Percentiles rank a stretch among this genome's conserved stretches.
Evolutionary conservation across 2,797 vertebrate genomes (phyloP).

Genomic region (Antrozous pallidus): DNA sequence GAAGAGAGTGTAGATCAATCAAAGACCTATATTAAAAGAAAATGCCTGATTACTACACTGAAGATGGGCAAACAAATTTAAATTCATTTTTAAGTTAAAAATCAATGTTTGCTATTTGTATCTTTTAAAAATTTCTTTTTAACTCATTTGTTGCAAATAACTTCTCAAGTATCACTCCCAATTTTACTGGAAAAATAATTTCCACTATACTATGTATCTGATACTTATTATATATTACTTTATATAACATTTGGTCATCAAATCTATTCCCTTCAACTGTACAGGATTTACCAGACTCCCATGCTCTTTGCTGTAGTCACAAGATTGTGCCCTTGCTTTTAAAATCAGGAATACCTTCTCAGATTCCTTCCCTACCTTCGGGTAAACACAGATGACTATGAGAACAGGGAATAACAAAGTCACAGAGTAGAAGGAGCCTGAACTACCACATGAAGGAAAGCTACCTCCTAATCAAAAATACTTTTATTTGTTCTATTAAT

Average conservation of each 20-base stretch:
- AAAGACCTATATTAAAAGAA: neutral
- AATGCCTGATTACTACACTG: neutral
- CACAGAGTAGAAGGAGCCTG: neutral
- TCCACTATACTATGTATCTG: neutral
- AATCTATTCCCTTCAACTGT: neutral
- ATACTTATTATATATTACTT: neutral
- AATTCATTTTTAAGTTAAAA: constrained; percentile 37
- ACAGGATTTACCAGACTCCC: neutral
- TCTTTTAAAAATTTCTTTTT: neutral
- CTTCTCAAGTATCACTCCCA: neutral
- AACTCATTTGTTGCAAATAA: neutral
- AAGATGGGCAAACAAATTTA: neutral
- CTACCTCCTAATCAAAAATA: neutral
- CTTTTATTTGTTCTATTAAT: neutral
- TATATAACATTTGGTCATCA: neutral
- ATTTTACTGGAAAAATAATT: neutral
- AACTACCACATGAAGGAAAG: neutral
- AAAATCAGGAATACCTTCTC: neutral
- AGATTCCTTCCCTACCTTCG: neutral
- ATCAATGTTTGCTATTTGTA: neutral
- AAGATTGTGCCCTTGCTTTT: neutral
- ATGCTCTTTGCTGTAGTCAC: neutral
- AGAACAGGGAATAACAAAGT: neutral
- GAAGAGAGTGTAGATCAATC: neutral
- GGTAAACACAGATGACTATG: neutral